These are phyloP conservation scores for Toxotes jaculatrix DNA, from an alignment of 2,113 vertebrate species.

Conservation along the genomic window DNA sequence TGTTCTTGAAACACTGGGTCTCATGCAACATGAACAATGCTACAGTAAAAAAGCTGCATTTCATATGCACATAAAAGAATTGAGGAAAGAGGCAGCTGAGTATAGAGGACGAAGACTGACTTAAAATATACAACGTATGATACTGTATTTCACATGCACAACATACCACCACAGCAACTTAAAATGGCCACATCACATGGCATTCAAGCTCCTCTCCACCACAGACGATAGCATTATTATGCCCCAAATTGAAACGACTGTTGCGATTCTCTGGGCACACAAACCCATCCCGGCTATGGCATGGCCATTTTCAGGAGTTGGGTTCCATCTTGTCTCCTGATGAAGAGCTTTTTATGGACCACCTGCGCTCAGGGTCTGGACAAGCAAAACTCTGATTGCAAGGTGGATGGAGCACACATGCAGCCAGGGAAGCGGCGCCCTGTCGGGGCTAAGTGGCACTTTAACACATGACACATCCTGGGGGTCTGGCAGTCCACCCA, in stretches of 20 bases:
- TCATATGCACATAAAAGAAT: no score
- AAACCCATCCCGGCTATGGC: constrained; percentile 28
- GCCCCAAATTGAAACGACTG: constrained; percentile 58
- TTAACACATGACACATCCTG: constrained; percentile 36
- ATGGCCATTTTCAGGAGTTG: constrained; percentile 41
- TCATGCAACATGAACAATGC: no score
- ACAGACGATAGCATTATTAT: constrained; percentile 20
- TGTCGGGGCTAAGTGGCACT: constrained; percentile 57
- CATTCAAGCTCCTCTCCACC: constrained; percentile 15
- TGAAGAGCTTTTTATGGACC: constrained; percentile 67
- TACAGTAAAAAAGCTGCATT: neutral
- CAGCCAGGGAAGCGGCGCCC: constrained; percentile 29
- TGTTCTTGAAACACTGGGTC: neutral
- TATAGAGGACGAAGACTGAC: neutral
- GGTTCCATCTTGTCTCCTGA: constrained; percentile 61
- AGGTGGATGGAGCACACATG: constrained; percentile 44
- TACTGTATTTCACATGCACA: neutral
- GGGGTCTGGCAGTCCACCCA: constrained; percentile 23
- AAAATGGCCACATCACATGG: constrained; percentile 9
- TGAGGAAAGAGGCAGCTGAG: neutral
- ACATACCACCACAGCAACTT: neutral
- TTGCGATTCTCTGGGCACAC: constrained; percentile 38
- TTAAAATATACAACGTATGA: neutral
- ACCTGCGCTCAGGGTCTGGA: constrained; percentile 65
- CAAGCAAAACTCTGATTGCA: constrained; percentile 59